Percentiles rank a stretch among this genome's conserved stretches.
phyloP scores from a whole-genome alignment of 2,888 invertebrate species.

The Leptopterna dolabrata region DNA sequence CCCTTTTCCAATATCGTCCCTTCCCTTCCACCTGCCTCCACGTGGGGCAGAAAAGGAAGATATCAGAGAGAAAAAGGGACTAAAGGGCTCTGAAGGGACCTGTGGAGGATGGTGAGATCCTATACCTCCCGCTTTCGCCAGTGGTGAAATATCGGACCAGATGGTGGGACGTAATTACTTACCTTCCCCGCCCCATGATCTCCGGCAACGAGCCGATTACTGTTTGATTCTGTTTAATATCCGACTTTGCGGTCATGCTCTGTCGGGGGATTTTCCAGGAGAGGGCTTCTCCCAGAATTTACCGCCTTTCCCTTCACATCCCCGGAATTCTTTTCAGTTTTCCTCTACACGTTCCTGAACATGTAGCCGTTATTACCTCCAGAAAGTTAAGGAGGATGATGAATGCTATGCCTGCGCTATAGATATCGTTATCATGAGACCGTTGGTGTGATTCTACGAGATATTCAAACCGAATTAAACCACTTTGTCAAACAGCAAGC shows the following conservation, averaged over 20 bases:
- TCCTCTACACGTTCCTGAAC: background rate
- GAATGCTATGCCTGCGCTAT: no score
- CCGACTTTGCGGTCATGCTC: conserved; percentile 3
- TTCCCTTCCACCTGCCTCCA: background rate
- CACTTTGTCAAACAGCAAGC: no score
- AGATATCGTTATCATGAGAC: no score
- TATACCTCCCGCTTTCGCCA: background rate
- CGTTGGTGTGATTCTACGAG: no score
- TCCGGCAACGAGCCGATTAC: conserved; percentile 12
- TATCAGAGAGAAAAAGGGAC: background rate
- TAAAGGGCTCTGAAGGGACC: background rate
- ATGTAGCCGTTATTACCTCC: background rate
- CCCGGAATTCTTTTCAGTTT: background rate
- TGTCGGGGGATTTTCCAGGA: background rate
- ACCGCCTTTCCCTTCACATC: background rate
- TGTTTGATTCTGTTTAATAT: conserved; percentile 41
- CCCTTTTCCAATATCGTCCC: conserved; percentile 12
- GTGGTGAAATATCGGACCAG: conserved; percentile 22
- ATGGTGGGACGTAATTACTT: conserved; percentile 24
- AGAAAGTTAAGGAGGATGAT: background rate
- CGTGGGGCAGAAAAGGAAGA: background rate
- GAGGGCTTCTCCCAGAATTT: background rate
- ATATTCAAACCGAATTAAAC: no score
- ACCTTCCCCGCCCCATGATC: background rate
- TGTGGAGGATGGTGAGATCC: conserved; percentile 14